Percentiles rank a stretch among this genome's conserved stretches.
These are phyloP conservation scores for Rhineura floridana DNA, from an alignment of 2,113 vertebrate genomes.

Conservation along the genomic window DNA sequence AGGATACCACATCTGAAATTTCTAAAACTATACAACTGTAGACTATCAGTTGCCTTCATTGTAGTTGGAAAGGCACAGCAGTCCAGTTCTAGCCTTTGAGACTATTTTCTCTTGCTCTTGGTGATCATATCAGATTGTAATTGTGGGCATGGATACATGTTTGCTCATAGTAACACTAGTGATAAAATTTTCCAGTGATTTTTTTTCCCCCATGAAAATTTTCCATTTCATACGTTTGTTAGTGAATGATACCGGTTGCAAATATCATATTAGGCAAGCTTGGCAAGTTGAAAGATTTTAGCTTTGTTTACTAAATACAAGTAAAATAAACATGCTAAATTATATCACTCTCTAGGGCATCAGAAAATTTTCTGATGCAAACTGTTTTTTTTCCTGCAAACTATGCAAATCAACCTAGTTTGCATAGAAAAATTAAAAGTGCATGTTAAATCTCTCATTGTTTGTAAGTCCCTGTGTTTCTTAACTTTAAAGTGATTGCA, in stretches of 20 bases:
- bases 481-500: not conserved
- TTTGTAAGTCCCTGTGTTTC: not conserved
- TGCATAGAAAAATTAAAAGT: not conserved
- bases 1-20: conserved; percentile 10
- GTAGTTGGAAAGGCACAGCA: not conserved
- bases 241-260: too few relatives aligned
- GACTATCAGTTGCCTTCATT: not conserved
- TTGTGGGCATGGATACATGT: too few relatives aligned
- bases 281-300: too few relatives aligned
- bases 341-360: too few relatives aligned
- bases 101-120: not conserved
- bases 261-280: too few relatives aligned
- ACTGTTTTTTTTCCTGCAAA: too few relatives aligned
- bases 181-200: too few relatives aligned
- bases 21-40: not conserved
- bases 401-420: not conserved
- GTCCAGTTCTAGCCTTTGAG: not conserved
- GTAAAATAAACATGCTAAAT: too few relatives aligned
- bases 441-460: not conserved
- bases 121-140: not conserved
- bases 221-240: not conserved
- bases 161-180: too few relatives aligned
- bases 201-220: not conserved
- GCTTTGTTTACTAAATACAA: too few relatives aligned
- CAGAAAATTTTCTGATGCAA: too few relatives aligned